These are phyloP conservation scores for Chymomyza fuscimana DNA, from an alignment of 2,888 invertebrate genomes.

Conservation along the genomic window DNA sequence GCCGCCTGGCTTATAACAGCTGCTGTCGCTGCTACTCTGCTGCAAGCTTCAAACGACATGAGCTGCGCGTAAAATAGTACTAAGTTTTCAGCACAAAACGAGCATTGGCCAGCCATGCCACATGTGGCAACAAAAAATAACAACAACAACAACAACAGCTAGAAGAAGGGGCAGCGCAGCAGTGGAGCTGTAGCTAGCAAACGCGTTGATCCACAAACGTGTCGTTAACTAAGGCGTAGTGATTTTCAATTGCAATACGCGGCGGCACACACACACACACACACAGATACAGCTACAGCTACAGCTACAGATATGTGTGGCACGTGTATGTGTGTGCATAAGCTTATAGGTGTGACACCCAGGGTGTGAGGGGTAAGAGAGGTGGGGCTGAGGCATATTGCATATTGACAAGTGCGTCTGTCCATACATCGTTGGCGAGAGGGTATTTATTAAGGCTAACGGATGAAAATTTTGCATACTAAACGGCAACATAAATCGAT, in stretches of 20 bases:
- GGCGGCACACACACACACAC: constrained; percentile 45
- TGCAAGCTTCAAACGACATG: background rate
- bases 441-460: constrained; percentile 75
- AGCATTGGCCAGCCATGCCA: constrained; percentile 28
- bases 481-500: constrained; percentile 72
- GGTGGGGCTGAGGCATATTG: constrained; percentile 14
- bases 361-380: background rate
- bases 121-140: constrained; percentile 14
- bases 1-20: constrained; percentile 62
- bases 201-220: constrained; percentile 76
- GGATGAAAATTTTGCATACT: constrained; percentile 75
- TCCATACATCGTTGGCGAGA: constrained; percentile 36
- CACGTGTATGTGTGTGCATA: constrained; percentile 63
- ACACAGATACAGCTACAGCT: constrained; percentile 7
- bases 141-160: constrained; percentile 22
- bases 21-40: constrained; percentile 20
- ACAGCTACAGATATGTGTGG: constrained; percentile 25
- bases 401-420: constrained; percentile 70
- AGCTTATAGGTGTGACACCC: constrained; percentile 71
- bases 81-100: constrained; percentile 6
- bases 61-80: background rate
- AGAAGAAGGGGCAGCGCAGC: background rate
- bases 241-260: constrained; percentile 71
- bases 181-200: constrained; percentile 32
- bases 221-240: constrained; percentile 75